A percentile compares a stretch with the other conserved stretches of the same genome.
Conservation (phyloP, 2,888 invertebrate species). For the Ashinkailepas kermadecensis region DNA sequence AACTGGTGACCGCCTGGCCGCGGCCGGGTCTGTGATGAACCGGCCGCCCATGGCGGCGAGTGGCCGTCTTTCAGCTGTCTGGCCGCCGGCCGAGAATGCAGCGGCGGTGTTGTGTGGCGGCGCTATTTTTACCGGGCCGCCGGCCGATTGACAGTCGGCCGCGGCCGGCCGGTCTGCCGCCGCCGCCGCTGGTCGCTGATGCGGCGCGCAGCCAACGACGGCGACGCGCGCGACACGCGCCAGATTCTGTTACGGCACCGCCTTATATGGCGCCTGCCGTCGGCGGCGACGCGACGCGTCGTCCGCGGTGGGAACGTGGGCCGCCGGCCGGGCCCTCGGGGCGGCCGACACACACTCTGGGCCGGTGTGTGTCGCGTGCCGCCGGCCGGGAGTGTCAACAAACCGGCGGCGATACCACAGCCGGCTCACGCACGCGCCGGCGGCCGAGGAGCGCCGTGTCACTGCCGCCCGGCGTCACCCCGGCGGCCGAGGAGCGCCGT, state of each 20-base stretch:
- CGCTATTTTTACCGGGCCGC: slow-evolving; percentile 18
- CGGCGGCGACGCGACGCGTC: neutral
- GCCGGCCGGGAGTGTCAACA: too few species aligned
- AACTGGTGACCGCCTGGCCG: neutral
- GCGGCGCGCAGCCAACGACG: slow-evolving; percentile 20
- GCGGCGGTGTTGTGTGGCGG: neutral
- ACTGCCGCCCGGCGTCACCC: too few species aligned
- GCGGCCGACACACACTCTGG: too few species aligned
- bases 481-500: too few species aligned
- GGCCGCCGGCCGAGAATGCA: neutral
- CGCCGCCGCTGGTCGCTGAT: neutral
- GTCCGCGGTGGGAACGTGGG: neutral
- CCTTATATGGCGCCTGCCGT: neutral
- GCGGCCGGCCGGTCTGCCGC: neutral
- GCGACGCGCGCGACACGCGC: slow-evolving; percentile 8
- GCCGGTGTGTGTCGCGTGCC: too few species aligned
- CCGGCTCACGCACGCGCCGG: too few species aligned
- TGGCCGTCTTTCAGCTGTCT: too few species aligned
- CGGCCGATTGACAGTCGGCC: slow-evolving; percentile 9
- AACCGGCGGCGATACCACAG: too few species aligned
- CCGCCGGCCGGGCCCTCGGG: neutral
- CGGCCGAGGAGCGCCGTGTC: too few species aligned
- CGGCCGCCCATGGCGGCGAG: too few species aligned
- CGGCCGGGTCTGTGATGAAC: neutral
- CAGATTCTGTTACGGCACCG: slow-evolving; percentile 9